Evolutionary conservation across 37 sponge, comb jelly and placozoan genomes (phyloP).

Genomic region (Ianthella basta): DNA sequence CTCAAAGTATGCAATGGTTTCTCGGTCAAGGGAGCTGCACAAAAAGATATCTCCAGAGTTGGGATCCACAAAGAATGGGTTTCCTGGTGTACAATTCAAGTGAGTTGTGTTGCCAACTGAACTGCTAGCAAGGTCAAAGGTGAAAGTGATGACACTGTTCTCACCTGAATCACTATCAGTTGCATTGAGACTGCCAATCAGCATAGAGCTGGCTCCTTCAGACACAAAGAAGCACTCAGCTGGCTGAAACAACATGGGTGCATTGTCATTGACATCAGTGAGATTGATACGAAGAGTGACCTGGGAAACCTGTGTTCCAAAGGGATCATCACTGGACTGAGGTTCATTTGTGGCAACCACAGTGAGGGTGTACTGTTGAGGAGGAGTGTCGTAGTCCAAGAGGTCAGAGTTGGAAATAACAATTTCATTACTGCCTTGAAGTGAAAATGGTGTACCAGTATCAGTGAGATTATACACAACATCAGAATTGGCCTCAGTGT

Average conservation of each 20-base stretch:
- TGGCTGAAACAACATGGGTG: constrained; percentile 60
- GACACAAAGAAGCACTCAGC: constrained; percentile 27
- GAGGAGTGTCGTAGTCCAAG: constrained; percentile 54
- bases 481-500: constrained; percentile 59
- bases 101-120: background rate
- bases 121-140: constrained; percentile 5
- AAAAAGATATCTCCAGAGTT: constrained; percentile 47
- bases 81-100: constrained; percentile 27
- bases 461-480: constrained; percentile 31
- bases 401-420: constrained; percentile 27
- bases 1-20: constrained; percentile 26
- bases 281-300: constrained; percentile 42
- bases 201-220: constrained; percentile 45
- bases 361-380: constrained; percentile 14
- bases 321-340: background rate
- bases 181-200: constrained; percentile 50
- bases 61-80: constrained; percentile 36
- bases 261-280: constrained; percentile 77
- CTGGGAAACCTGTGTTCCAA: constrained; percentile 37
- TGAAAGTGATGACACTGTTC: constrained; percentile 52
- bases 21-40: constrained; percentile 65
- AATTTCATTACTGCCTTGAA: constrained; percentile 1
- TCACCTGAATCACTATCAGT: constrained; percentile 68
- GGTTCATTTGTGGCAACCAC: constrained; percentile 53
- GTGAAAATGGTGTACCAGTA: constrained; percentile 52